These are phyloP conservation scores for Epizoanthus scotinus DNA, from an alignment of 92 coral and sea anemone species.

Conservation along the genomic window DNA sequence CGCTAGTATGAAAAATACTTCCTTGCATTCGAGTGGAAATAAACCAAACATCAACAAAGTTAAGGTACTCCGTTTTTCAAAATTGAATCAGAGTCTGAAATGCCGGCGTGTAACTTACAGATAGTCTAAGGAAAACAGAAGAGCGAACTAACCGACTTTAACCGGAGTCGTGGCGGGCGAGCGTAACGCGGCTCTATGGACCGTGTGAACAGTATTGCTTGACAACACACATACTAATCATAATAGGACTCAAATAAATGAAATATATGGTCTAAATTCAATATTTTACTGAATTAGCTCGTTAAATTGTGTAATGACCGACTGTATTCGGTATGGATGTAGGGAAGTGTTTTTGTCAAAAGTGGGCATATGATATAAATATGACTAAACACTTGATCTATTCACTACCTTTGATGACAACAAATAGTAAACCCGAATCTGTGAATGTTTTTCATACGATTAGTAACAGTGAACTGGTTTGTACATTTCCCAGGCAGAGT, in stretches of 20 bases:
- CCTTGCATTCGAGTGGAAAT: not conserved
- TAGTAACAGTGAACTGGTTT: not conserved
- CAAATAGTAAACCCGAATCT: not conserved
- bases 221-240: not conserved
- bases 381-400: slow-evolving; percentile 11
- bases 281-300: not conserved
- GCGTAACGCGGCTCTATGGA: not conserved
- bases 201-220: slow-evolving; percentile 31
- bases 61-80: not conserved
- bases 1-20: not conserved
- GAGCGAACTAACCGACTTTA: not conserved
- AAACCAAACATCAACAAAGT: not conserved
- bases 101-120: slow-evolving; percentile 37
- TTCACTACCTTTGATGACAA: not conserved
- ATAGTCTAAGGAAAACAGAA: slow-evolving; percentile 15
- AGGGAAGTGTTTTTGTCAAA: not conserved
- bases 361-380: not conserved
- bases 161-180: not conserved
- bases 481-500: not conserved
- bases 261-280: not conserved
- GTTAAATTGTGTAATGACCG: not conserved
- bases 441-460: too few relatives aligned
- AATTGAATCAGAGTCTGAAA: not conserved
- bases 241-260: not conserved
- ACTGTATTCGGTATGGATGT: not conserved